Conservation (phyloP, 2,113 vertebrate species). For the Bubalus kerabau region DNA sequence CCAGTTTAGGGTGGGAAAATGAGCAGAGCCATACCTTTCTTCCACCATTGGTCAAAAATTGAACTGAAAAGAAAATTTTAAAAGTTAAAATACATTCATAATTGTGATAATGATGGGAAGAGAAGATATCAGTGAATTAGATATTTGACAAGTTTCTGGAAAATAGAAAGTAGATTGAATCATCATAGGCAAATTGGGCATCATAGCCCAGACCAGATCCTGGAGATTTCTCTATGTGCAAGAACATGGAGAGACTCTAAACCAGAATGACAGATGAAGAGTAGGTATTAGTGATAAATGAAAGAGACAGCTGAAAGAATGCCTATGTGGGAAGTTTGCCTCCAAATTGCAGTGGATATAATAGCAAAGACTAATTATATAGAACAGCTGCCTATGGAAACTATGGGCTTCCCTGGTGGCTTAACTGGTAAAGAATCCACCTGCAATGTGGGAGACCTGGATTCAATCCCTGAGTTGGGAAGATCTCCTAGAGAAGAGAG, state of each 20-base stretch:
- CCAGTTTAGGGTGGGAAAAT: not conserved
- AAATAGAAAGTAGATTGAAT: not conserved
- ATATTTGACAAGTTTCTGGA: not conserved
- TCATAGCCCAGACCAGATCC: not conserved
- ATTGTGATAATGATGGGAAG: not conserved
- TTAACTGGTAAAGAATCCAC: not conserved
- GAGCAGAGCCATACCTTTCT: not conserved
- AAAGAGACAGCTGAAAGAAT: not conserved
- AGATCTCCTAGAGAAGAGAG: not conserved
- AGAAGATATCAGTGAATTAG: not conserved
- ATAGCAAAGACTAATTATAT: not conserved
- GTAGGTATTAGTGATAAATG: not conserved
- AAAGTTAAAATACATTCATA: not conserved
- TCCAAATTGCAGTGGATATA: not conserved
- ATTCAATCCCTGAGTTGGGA: not conserved
- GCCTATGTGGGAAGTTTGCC: not conserved
- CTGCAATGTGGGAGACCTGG: not conserved
- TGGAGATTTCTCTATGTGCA: not conserved
- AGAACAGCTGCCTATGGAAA: not conserved
- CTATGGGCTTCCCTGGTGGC: not conserved
- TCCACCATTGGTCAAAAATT: not conserved
- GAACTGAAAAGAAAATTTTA: not conserved
- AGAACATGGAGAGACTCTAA: not conserved
- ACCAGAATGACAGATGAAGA: not conserved
- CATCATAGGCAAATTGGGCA: not conserved